Base-by-base conservation (phyloP, 1,140 invertebrate genomes). In the Phymorhynchus buccinoides region DNA sequence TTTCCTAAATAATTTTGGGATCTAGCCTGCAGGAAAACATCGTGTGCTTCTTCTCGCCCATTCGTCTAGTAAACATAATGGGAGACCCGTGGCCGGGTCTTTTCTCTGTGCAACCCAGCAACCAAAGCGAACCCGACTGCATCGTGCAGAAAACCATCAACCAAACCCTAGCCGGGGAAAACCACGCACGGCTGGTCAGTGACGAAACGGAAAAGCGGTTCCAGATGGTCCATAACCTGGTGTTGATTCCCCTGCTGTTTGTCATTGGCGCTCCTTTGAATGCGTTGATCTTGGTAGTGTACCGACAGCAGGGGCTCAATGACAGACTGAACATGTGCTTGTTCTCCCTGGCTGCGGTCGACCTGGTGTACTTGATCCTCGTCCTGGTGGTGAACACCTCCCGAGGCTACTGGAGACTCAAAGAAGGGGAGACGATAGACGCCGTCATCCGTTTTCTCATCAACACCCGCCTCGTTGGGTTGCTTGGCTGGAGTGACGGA, bases 291-390 rank as follows among this genome's bases (percentile, higher is more conserved):
- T 62, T 80, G 79, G 4, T 62, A n/a, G 30, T 80, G 27, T 80
- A 62, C 44, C 27, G 3, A 6, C 56, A 37, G 44, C 79, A 80
- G 35, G 79, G 79, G 14, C 52, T 80, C 1, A 56, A 37, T 16
- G 48, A 80, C 44, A 48, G 79, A 30, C 32, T 80, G n/a, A 80
- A 56, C 79, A 7, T 80, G 44, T 80, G 79, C 30, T 48, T 80
- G 0, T 80, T 80, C 48, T 48, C 41, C 18, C 35, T 80, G 0
- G 44, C 79, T 32, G 3, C 62, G 6, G 18, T 80, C 1, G 79
- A 80, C 37, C 52, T 80, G 39, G 3, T 44, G 0, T 42, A 41
- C 12, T 12, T 80, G 16, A 44, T 18, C 1, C 48, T 80, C 41
- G 1, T 80, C 18, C 48, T 80, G 22, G 16, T 80, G 1, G 4